A percentile compares a stretch with the other conserved stretches of the same genome.
Conservation (phyloP, 1,140 invertebrate genomes). For the Popillia japonica region DNA sequence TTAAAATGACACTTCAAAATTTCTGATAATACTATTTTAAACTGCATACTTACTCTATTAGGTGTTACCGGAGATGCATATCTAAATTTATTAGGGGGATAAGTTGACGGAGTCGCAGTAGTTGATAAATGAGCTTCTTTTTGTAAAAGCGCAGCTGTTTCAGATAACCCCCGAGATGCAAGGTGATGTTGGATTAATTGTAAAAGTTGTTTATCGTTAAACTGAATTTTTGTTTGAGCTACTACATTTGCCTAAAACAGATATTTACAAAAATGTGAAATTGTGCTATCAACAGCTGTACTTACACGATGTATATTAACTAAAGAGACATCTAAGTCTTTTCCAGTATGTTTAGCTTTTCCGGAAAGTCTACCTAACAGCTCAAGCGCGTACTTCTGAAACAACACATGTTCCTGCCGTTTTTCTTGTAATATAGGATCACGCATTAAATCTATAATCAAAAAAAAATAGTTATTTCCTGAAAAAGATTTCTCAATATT, state of each 20-base stretch:
- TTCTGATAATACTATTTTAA: too few relatives aligned
- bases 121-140: constrained; percentile 73
- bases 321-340: constrained; percentile 82
- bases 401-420: constrained; percentile 91
- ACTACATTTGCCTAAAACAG: constrained; percentile 85
- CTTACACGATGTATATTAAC: constrained; percentile 82
- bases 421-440: constrained; percentile 97
- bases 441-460: constrained; percentile 81
- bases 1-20: too few relatives aligned
- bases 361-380: constrained; percentile 92
- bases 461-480: neutral
- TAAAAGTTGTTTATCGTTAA: constrained; percentile 90
- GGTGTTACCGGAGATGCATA: constrained; percentile 62
- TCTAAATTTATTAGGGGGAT: constrained; percentile 66
- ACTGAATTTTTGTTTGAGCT: constrained; percentile 93
- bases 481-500: neutral
- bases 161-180: constrained; percentile 74
- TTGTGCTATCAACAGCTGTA: constrained; percentile 32
- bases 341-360: constrained; percentile 82
- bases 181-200: constrained; percentile 93
- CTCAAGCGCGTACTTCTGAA: constrained; percentile 94
- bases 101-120: constrained; percentile 62
- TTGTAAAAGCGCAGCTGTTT: constrained; percentile 77
- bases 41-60: constrained; percentile 54
- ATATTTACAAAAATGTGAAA: neutral